Evolutionary conservation across 2,113 vertebrate genomes (phyloP).

Genomic region (Actenoides lindsayi): DNA sequence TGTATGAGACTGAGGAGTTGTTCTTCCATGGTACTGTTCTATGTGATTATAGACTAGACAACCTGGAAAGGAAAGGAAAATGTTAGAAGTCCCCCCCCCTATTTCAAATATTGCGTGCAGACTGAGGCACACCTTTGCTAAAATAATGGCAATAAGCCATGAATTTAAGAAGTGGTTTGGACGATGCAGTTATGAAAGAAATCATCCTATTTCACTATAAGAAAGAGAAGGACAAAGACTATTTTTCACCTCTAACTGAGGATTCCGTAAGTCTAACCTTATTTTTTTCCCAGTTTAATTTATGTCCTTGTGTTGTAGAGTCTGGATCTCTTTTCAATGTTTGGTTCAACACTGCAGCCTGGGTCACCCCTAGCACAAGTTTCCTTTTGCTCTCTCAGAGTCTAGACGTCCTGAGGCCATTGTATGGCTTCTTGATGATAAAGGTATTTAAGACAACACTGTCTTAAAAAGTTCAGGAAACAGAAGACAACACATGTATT

Average conservation of each 20-base stretch:
- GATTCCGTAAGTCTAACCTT: background rate
- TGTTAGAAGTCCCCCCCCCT: background rate
- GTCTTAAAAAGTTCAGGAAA: background rate
- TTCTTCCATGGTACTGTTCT: background rate
- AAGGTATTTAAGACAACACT: background rate
- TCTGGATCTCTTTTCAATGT: background rate
- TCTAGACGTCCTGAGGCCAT: background rate
- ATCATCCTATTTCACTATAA: background rate
- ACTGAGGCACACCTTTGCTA: background rate
- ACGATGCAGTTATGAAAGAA: background rate
- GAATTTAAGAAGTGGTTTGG: constrained; percentile 7
- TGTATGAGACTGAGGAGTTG: background rate
- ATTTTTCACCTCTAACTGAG: background rate
- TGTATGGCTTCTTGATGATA: background rate
- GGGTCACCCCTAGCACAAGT: background rate
- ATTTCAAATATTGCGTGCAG: background rate
- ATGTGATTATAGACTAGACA: background rate
- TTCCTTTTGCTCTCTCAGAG: background rate
- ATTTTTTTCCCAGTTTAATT: background rate
- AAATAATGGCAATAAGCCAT: constrained; percentile 8
- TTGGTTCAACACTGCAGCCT: background rate
- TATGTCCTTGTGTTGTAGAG: background rate
- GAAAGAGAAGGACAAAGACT: background rate
- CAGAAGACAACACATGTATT: background rate
- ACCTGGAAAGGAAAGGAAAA: background rate